A percentile compares a stretch with the other conserved stretches of the same genome.
phyloP scores from a whole-genome alignment of 2,888 invertebrate species.

The Lampropteryx suffumata region DNA sequence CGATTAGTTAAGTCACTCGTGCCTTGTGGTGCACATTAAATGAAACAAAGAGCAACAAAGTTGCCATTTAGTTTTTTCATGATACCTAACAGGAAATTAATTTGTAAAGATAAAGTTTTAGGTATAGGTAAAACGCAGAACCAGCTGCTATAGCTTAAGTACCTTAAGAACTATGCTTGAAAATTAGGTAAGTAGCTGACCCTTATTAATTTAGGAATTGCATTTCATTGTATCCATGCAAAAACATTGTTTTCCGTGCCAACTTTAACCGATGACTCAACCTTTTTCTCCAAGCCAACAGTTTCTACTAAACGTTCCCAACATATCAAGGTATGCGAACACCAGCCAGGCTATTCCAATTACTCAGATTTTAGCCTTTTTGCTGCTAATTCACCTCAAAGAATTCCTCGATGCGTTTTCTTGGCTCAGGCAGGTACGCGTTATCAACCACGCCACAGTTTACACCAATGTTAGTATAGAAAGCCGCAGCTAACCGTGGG shows the following conservation, averaged over 20 bases:
- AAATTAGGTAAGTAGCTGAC: too few relatives aligned
- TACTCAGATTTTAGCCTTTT: slow-evolving; percentile 39
- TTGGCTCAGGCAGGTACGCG: slow-evolving; percentile 52
- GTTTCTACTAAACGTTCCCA: slow-evolving; percentile 17
- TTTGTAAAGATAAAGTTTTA: slow-evolving; percentile 1
- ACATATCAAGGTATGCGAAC: slow-evolving; percentile 23
- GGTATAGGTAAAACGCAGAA: background rate
- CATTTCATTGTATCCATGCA: too few relatives aligned
- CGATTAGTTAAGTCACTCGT: slow-evolving; percentile 25
- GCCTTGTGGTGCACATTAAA: slow-evolving; percentile 13
- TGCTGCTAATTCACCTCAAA: slow-evolving; percentile 38
- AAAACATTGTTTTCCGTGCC: background rate
- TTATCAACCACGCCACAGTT: slow-evolving; percentile 64
- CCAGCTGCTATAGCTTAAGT: background rate
- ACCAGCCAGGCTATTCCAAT: slow-evolving; percentile 35
- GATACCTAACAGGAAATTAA: slow-evolving; percentile 5
- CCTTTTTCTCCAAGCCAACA: slow-evolving; percentile 3
- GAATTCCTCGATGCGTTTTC: slow-evolving; percentile 48
- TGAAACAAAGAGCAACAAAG: slow-evolving; percentile 10
- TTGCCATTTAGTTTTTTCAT: slow-evolving; percentile 1
- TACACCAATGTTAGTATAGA: slow-evolving; percentile 26
- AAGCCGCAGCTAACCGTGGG: slow-evolving; percentile 65
- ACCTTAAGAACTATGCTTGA: too few relatives aligned
- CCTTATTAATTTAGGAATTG: too few relatives aligned
- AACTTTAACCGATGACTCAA: slow-evolving; percentile 5